Percentiles rank a stretch among this genome's conserved stretches.
Conservation (phyloP, 2,113 vertebrate species). For the Bucco capensis region DNA sequence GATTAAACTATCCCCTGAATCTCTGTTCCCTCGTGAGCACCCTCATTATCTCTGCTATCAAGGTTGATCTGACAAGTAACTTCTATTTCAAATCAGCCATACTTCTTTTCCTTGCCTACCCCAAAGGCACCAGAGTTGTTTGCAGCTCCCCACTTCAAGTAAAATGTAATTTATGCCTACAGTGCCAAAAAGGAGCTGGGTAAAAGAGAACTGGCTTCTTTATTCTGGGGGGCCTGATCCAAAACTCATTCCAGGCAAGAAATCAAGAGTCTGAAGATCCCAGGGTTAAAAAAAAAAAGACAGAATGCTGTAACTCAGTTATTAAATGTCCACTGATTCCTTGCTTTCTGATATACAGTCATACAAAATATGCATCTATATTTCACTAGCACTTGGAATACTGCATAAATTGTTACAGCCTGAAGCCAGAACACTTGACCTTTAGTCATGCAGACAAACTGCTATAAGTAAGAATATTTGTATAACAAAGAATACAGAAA, state of each 20-base stretch:
- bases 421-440: background rate
- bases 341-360: background rate
- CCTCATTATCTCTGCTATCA: conserved; percentile 59
- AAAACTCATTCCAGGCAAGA: background rate
- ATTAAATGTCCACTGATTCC: background rate
- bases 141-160: background rate
- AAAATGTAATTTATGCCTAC: background rate
- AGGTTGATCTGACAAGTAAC: conserved; percentile 68
- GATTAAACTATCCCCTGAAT: conserved; percentile 53
- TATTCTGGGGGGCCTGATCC: background rate
- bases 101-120: background rate
- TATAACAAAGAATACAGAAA: background rate
- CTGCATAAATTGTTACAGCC: background rate
- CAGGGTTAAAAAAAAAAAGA: background rate
- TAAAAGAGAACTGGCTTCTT: background rate
- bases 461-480: background rate
- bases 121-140: conserved; percentile 4
- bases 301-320: background rate
- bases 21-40: conserved; percentile 49
- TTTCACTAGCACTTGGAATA: background rate
- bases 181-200: background rate
- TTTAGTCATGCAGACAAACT: background rate
- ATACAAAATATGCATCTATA: background rate
- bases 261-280: background rate
- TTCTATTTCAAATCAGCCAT: conserved; percentile 52